Base-by-base conservation (phyloP, 2,888 invertebrate genomes). In the Morpho helenor region DNA sequence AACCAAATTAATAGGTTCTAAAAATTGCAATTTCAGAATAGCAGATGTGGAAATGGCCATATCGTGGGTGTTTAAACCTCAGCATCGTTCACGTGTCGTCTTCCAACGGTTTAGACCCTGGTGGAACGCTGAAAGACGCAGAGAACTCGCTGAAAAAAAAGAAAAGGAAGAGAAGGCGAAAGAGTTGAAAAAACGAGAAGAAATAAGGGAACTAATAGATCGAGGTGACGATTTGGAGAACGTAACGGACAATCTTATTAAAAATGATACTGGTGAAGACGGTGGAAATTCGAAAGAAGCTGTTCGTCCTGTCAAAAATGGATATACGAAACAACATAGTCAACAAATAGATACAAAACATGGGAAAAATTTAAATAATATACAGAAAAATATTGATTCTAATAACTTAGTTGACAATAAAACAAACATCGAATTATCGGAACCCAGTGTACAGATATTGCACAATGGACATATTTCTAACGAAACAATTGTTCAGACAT, bases 41-140 rank as follows among this genome's bases (percentile, higher is more conserved):
- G 81, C 82, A 0, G 85, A 89, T 60, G 82, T 87, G 0, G 91
- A 91, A 10, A 76, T 87, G 72, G 85, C 89, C 0, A 76, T 92
- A 7, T 84, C 90, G 0, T 89, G 91, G 84, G 87, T 92, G 0
- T 74, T 92, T n/a, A 84, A 83, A 56, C 84, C 88, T 0, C 84
- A 90, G 43, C 92, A 92, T 62, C 75, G 92, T 1, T 67, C 79
- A n/a, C 69, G 87, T 10, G 77, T 92, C 6, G 87, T 86, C 79
- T 91, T 91, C 76, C 91, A 91, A 64, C 75, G 91, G 0, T 87
- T 91, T 71, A 87, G 85, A 83, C 91, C 91, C 1, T 87, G 86
- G 84, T 82, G 90, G 87, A 86, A 90, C 69, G 79, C 79, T 2
- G 79, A 79, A 69, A 79, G 73, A 53, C 74, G 91, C 46, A 76